A percentile compares a stretch with the other conserved stretches of the same genome.
Evolutionary conservation across 2,888 invertebrate genomes (phyloP).

Genomic region (Subacronicta megacephala): DNA sequence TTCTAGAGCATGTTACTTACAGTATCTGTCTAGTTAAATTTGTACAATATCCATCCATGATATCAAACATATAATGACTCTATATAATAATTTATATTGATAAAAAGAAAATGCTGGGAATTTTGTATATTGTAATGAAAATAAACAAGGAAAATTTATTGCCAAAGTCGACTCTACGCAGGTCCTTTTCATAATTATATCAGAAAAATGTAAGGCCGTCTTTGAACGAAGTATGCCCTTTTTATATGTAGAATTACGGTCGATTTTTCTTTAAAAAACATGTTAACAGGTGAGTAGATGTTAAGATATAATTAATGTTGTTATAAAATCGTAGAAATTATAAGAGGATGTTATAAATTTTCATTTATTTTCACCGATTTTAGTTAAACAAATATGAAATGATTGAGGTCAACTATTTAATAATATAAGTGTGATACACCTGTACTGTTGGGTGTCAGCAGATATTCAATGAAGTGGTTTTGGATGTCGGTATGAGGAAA

Average conservation of each 20-base stretch:
- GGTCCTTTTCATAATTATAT: slow-evolving; percentile 55
- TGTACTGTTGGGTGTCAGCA: slow-evolving; percentile 9
- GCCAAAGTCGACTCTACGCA: slow-evolving; percentile 48
- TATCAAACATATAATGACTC: too few relatives aligned
- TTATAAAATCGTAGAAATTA: slow-evolving; percentile 54
- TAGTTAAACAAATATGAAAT: slow-evolving; percentile 23
- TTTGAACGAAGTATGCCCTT: slow-evolving; percentile 57
- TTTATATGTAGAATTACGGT: slow-evolving; percentile 54
- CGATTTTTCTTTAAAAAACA: slow-evolving; percentile 52
- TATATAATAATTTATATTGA: too few relatives aligned
- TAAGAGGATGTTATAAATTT: slow-evolving; percentile 35
- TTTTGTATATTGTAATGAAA: not conserved
- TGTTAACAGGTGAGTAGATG: slow-evolving; percentile 47
- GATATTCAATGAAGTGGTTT: slow-evolving; percentile 19
- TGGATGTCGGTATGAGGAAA: slow-evolving; percentile 2
- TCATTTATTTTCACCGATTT: slow-evolving; percentile 44
- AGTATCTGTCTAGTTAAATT: too few relatives aligned
- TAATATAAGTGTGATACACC: slow-evolving; percentile 24
- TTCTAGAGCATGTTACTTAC: too few relatives aligned
- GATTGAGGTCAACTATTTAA: slow-evolving; percentile 11
- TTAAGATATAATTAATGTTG: slow-evolving; percentile 49
- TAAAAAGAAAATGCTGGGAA: too few relatives aligned
- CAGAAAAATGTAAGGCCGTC: slow-evolving; percentile 62
- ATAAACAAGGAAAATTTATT: not conserved
- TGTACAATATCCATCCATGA: too few relatives aligned